These are phyloP conservation scores for Phytoseiulus persimilis DNA, from an alignment of 2,888 invertebrate species.

Conservation along the genomic window DNA sequence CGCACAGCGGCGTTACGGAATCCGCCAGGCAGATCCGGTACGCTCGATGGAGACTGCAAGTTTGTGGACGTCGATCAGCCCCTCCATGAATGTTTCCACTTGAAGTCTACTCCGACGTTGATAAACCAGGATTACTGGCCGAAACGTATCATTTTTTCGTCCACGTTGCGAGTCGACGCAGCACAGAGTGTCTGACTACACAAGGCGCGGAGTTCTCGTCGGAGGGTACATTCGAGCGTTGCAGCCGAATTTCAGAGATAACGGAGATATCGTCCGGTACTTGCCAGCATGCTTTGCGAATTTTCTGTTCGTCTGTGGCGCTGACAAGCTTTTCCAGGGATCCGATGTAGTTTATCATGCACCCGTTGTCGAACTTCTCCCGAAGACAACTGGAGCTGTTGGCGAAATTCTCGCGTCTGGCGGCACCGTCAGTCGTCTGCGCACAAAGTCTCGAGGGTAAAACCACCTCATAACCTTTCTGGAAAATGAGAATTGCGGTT, in stretches of 20 bases:
- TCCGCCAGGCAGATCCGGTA: constrained; percentile 28
- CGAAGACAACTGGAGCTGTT: constrained; percentile 12
- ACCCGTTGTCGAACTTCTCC: constrained; percentile 15
- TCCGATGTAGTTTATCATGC: not conserved
- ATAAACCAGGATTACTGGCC: too few relatives aligned
- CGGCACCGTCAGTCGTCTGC: not conserved
- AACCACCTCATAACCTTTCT: constrained; percentile 24
- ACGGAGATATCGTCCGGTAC: not conserved
- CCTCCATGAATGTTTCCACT: not conserved
- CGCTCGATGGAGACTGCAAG: constrained; percentile 9
- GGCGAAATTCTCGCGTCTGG: not conserved
- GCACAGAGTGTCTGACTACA: too few relatives aligned
- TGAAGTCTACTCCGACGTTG: not conserved
- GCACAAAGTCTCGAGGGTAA: not conserved
- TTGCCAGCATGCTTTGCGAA: constrained; percentile 18
- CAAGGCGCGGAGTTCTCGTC: too few relatives aligned
- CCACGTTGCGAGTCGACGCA: too few relatives aligned
- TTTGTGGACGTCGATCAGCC: too few relatives aligned
- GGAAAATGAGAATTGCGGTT: not conserved
- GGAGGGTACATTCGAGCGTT: too few relatives aligned
- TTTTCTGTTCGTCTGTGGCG: not conserved
- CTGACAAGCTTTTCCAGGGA: not conserved
- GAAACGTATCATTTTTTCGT: too few relatives aligned
- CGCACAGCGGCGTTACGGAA: not conserved
- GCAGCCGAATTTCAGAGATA: too few relatives aligned